These are phyloP conservation scores for Cyphomyrus discorhynchus DNA, from an alignment of 2,113 vertebrate genomes.

Conservation along the genomic window DNA sequence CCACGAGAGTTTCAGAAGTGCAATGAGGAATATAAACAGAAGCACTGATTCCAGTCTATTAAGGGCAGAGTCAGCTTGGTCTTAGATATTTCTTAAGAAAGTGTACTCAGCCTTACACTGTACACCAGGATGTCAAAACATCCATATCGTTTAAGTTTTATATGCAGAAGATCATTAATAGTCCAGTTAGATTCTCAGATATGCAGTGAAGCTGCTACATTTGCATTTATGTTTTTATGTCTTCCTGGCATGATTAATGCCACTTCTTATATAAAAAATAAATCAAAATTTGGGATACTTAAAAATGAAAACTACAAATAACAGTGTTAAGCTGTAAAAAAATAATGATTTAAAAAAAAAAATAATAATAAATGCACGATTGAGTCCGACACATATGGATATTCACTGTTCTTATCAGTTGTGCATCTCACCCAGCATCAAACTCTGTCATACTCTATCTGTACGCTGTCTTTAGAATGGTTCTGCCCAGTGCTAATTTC, in stretches of 20 bases:
- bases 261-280: neutral
- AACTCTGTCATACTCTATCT: neutral
- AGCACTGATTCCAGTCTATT: neutral
- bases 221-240: neutral
- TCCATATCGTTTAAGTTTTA: neutral
- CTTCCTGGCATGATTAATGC: neutral
- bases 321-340: neutral
- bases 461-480: neutral
- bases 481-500: neutral
- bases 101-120: neutral
- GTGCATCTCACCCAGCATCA: neutral
- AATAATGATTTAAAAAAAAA: neutral
- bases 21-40: neutral
- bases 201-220: neutral
- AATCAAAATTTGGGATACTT: neutral
- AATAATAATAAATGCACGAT: neutral
- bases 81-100: neutral
- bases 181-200: neutral
- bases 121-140: neutral
- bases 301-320: neutral
- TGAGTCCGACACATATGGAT: neutral
- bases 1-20: neutral
- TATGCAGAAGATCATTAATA: neutral
- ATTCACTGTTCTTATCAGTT: neutral
- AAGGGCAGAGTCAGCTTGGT: neutral